Evolutionary conservation across 2,888 invertebrate species (phyloP).

Genomic region (Aplocera efformata): DNA sequence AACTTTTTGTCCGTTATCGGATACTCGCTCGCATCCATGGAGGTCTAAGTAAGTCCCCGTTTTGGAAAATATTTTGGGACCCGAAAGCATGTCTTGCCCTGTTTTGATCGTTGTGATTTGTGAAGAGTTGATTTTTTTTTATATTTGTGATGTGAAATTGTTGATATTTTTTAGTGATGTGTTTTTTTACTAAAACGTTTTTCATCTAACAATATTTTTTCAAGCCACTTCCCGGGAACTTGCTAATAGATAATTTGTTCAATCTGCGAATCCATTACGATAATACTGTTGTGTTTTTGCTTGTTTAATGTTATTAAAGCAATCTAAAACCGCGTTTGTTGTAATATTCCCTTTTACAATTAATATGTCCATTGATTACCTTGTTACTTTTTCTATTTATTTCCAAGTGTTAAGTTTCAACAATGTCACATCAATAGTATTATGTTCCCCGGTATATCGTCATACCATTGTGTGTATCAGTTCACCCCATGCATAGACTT

Average conservation of each 20-base stretch:
- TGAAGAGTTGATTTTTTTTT: conserved; percentile 7
- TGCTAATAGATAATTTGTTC: no score
- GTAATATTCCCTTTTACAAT: no score
- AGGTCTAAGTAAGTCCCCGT: conserved; percentile 75
- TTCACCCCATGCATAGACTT: conserved; percentile 11
- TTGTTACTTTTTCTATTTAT: no score
- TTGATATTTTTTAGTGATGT: neutral
- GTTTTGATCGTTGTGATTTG: conserved; percentile 14
- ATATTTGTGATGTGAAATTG: conserved; percentile 16
- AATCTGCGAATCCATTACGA: no score
- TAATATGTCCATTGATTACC: no score
- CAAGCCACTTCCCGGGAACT: no score
- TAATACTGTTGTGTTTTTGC: no score
- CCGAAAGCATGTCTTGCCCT: conserved; percentile 13
- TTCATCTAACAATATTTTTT: neutral
- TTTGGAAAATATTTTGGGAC: conserved; percentile 30
- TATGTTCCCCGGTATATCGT: conserved; percentile 11
- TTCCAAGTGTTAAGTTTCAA: neutral
- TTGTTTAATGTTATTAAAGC: no score
- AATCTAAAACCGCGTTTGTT: no score
- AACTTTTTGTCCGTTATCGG: conserved; percentile 76
- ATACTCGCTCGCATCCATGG: conserved; percentile 73
- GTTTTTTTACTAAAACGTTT: conserved; percentile 4
- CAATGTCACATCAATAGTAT: conserved; percentile 13
- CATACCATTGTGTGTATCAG: conserved; percentile 13